phyloP scores from a whole-genome alignment of 2,797 vertebrate genomes.

The Phyllotis vaccarum region DNA sequence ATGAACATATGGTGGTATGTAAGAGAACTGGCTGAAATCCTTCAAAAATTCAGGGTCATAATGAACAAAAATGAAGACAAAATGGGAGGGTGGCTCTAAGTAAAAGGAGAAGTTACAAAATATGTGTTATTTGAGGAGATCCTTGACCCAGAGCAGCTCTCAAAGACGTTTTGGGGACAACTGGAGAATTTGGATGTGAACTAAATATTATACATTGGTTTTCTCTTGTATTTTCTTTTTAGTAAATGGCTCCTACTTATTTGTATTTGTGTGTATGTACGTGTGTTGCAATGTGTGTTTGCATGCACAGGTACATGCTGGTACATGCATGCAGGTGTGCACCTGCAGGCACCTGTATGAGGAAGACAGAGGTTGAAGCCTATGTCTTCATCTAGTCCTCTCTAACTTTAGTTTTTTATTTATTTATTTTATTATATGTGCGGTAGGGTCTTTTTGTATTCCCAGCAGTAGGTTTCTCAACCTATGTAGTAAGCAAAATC shows the following conservation, averaged over 20 bases:
- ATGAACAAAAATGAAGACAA: not conserved
- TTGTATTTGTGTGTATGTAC: not conserved
- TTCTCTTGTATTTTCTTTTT: not conserved
- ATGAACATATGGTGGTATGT: no score
- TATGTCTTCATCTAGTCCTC: not conserved
- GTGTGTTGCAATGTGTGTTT: not conserved
- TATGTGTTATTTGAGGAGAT: not conserved
- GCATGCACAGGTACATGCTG: not conserved
- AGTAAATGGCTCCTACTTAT: not conserved
- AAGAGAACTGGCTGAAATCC: not conserved
- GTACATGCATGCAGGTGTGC: not conserved
- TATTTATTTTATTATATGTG: not conserved
- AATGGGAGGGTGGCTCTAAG: not conserved
- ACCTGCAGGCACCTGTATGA: not conserved
- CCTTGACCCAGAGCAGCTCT: not conserved
- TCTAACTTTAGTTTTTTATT: not conserved
- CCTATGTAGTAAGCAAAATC: no score
- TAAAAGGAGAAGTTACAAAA: not conserved
- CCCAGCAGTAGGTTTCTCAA: no score
- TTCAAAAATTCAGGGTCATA: not conserved
- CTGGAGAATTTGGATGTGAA: not conserved
- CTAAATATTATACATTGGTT: no score
- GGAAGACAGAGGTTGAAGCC: not conserved
- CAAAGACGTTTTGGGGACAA: not conserved
- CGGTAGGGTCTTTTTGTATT: no score